Evolutionary conservation across 2,888 invertebrate species (phyloP).

Genomic region (Phorcus lineatus): DNA sequence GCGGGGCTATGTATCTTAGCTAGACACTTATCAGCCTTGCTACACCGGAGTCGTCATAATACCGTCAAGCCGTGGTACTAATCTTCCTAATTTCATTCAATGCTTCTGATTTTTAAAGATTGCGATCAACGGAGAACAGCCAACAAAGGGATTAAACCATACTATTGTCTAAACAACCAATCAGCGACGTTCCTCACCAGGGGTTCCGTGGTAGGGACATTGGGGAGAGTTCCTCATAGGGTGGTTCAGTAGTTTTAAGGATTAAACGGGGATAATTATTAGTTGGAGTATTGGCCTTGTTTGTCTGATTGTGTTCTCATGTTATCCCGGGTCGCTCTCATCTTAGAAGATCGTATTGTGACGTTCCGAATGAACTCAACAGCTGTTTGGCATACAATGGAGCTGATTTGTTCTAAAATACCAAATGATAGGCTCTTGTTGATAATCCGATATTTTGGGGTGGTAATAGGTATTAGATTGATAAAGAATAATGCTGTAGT

Average conservation of each 20-base stretch:
- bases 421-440: no score
- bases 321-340: no score
- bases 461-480: no score
- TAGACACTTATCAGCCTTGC: neutral
- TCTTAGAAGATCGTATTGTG: no score
- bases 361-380: no score
- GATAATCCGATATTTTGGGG: no score
- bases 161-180: neutral
- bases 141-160: neutral
- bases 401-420: no score
- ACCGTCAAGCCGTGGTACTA: neutral
- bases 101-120: neutral
- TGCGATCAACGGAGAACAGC: neutral
- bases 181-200: neutral
- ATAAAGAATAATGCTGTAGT: no score
- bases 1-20: no score
- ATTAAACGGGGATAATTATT: neutral
- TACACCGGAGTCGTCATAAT: neutral
- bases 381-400: no score
- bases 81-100: constrained; percentile 1
- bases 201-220: neutral
- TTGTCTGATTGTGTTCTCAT: neutral
- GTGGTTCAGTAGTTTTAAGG: neutral
- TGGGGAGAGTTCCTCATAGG: neutral
- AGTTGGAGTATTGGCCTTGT: neutral